Evolutionary conservation across 2,113 vertebrate genomes (phyloP).

Genomic region (Brachirus orientalis): DNA sequence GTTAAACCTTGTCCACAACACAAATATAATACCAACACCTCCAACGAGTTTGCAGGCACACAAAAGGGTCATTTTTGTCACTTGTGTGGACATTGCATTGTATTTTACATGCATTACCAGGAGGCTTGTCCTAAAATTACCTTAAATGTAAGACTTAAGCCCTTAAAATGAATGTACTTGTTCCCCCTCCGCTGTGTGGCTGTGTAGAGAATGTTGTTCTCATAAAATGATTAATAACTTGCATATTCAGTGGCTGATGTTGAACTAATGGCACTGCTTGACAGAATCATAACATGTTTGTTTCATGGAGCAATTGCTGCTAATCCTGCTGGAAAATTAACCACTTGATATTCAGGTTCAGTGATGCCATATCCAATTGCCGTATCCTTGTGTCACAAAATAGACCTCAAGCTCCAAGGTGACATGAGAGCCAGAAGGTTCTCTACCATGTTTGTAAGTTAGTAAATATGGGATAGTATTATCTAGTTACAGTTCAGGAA

Average conservation of each 20-base stretch:
- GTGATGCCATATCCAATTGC: slow-evolving; percentile 3
- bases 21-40: slow-evolving; percentile 34
- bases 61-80: no score
- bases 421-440: neutral
- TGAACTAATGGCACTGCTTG: slow-evolving; percentile 1
- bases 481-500: no score
- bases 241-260: slow-evolving; percentile 1
- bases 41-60: neutral
- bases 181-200: neutral
- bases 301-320: slow-evolving; percentile 29
- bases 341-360: slow-evolving; percentile 30
- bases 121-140: slow-evolving; percentile 1
- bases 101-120: neutral
- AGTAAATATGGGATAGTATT: no score
- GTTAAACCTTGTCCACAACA: slow-evolving; percentile 28
- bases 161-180: slow-evolving; percentile 4
- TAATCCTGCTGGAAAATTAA: slow-evolving; percentile 33
- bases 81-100: no score
- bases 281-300: slow-evolving; percentile 41
- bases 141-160: slow-evolving; percentile 9
- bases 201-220: neutral
- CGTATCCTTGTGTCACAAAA: neutral
- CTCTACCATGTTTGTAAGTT: no score
- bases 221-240: neutral
- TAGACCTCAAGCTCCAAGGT: neutral